Evolutionary conservation across 2,797 vertebrate genomes (phyloP).

Genomic region (Vipera ursinii): DNA sequence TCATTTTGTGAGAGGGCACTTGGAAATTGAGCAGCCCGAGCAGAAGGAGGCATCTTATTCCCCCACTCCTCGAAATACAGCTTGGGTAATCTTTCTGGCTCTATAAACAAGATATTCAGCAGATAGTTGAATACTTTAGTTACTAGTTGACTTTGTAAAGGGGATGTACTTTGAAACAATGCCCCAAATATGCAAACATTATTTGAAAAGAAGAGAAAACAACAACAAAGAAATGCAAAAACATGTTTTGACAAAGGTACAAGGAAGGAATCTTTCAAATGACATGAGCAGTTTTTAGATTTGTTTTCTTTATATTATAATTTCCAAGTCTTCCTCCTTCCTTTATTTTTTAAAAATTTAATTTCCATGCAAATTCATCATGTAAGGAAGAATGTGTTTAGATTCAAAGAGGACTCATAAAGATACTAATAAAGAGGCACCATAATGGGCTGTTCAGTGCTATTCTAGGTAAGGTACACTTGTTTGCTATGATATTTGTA

Average conservation of each 20-base stretch:
- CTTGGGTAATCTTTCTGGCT: not conserved
- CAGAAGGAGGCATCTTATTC: not conserved
- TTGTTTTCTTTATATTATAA: not conserved
- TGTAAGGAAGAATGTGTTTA: not conserved
- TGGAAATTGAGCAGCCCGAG: not conserved
- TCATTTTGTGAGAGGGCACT: not conserved
- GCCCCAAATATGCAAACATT: not conserved
- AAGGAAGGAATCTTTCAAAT: not conserved
- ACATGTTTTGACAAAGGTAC: not conserved
- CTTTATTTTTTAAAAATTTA: not conserved
- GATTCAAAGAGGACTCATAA: not conserved
- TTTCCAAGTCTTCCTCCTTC: not conserved
- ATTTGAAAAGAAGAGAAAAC: not conserved
- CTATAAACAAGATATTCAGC: not conserved
- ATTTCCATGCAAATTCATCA: not conserved
- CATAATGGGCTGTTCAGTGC: not conserved
- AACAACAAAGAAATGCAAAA: not conserved
- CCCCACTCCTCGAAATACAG: not conserved
- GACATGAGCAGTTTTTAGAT: not conserved
- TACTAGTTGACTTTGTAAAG: not conserved
- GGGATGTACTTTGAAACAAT: not conserved
- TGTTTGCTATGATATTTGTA: not conserved
- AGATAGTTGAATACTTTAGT: not conserved
- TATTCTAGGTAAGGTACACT: not conserved
- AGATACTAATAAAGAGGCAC: not conserved